A percentile compares a stretch with the other conserved stretches of the same genome.
Evolutionary conservation across 53 echinoderm and acorn worm species (phyloP).

Genomic region (Glandiceps talaboti): DNA sequence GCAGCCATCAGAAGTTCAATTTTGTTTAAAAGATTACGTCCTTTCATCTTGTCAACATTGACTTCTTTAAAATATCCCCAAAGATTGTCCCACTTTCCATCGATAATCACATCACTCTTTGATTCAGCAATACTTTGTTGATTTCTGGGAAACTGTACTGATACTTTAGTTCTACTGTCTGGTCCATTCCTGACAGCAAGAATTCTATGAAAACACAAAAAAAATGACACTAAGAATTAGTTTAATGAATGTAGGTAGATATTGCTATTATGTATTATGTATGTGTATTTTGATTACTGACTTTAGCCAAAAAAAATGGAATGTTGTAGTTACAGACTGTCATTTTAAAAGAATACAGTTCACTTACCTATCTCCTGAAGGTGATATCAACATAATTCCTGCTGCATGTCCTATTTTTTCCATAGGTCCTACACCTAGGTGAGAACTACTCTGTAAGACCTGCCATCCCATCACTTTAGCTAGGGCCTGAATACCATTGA

Average conservation of each 20-base stretch:
- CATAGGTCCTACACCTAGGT: constrained; percentile 66
- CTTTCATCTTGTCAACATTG: constrained; percentile 64
- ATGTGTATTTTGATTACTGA: too few relatives aligned
- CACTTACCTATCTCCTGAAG: constrained; percentile 75
- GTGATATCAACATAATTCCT: constrained; percentile 57
- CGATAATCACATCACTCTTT: constrained; percentile 64
- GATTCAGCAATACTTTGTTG: constrained; percentile 20
- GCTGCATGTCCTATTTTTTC: constrained; percentile 77
- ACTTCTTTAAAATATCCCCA: constrained; percentile 72
- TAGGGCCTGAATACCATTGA: constrained; percentile 41
- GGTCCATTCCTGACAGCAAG: constrained; percentile 79
- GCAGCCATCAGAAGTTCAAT: constrained; percentile 78
- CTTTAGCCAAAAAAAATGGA: too few relatives aligned
- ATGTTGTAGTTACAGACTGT: too few relatives aligned
- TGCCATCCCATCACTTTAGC: constrained; percentile 71
- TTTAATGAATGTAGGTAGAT: too few relatives aligned
- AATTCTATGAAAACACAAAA: constrained; percentile 23
- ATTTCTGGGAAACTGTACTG: constrained; percentile 59
- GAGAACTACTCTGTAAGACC: constrained; percentile 61
- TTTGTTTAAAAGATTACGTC: constrained; percentile 82
- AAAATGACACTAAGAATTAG: background rate
- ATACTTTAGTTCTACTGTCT: constrained; percentile 48
- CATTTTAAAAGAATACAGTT: too few relatives aligned
- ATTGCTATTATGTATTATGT: too few relatives aligned
- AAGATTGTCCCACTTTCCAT: constrained; percentile 81